Conservation (phyloP, 2,113 vertebrate species). For the Chitala chitala region DNA sequence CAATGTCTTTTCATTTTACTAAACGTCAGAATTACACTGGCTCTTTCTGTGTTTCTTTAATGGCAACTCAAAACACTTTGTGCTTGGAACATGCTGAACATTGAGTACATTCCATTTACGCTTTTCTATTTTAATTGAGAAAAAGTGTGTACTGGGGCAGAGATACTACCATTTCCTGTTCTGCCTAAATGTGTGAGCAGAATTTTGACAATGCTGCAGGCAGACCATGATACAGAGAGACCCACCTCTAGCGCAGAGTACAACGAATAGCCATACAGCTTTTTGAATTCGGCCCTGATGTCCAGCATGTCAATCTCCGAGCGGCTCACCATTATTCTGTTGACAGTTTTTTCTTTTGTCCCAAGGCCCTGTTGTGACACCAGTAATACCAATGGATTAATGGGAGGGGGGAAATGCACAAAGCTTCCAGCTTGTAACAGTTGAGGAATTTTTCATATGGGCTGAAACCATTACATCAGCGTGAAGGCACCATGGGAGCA, state of each 20-base stretch:
- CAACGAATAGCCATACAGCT: conserved; percentile 66
- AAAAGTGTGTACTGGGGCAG: too few relatives aligned
- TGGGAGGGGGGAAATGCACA: too few relatives aligned
- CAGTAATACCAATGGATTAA: conserved; percentile 15
- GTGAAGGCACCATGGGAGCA: background rate
- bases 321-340: conserved; percentile 73
- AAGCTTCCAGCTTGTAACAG: too few relatives aligned
- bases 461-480: conserved; percentile 2
- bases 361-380: conserved; percentile 65
- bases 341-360: conserved; percentile 71
- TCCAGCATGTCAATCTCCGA: conserved; percentile 80
- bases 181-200: background rate
- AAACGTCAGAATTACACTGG: too few relatives aligned
- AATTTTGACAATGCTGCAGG: background rate
- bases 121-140: too few relatives aligned
- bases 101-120: too few relatives aligned
- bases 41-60: too few relatives aligned
- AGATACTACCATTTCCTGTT: background rate
- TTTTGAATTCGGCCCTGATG: conserved; percentile 76
- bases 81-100: too few relatives aligned
- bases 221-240: background rate
- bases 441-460: background rate
- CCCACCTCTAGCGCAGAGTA: conserved; percentile 69
- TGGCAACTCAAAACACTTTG: too few relatives aligned
- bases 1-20: too few relatives aligned